These are phyloP conservation scores for Ciconia nigra DNA, from an alignment of 2,797 vertebrate species.

Conservation along the genomic window DNA sequence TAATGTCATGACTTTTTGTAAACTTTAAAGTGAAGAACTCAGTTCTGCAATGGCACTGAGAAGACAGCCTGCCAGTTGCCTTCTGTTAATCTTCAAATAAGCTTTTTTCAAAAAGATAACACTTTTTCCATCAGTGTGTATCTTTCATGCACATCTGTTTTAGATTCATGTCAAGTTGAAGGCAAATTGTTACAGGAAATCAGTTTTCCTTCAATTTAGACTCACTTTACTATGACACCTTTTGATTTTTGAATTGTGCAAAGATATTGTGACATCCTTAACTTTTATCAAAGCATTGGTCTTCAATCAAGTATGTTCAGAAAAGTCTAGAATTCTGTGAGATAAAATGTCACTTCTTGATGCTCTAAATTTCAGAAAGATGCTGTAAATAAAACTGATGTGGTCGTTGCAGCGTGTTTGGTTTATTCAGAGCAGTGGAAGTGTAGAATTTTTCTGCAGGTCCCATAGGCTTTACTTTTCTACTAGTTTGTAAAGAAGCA, in stretches of 20 bases:
- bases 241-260: neutral
- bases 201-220: neutral
- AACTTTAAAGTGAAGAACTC: neutral
- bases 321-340: neutral
- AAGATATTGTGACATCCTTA: neutral
- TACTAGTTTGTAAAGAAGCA: neutral
- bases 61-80: neutral
- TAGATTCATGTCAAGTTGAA: neutral
- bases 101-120: neutral
- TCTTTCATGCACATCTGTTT: neutral
- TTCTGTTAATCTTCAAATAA: neutral
- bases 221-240: neutral
- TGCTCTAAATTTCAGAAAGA: neutral
- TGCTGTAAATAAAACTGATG: neutral
- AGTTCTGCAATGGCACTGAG: neutral
- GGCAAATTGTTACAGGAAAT: neutral
- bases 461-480: neutral
- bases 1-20: neutral
- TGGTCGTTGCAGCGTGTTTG: rapidly evolving
- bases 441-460: neutral
- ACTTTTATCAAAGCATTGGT: neutral
- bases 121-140: neutral
- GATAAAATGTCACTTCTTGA: neutral
- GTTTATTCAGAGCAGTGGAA: neutral
- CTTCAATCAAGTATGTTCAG: neutral